Evolutionary conservation across 1,140 invertebrate genomes (phyloP).

Genomic region (Sminthurinus signatus): DNA sequence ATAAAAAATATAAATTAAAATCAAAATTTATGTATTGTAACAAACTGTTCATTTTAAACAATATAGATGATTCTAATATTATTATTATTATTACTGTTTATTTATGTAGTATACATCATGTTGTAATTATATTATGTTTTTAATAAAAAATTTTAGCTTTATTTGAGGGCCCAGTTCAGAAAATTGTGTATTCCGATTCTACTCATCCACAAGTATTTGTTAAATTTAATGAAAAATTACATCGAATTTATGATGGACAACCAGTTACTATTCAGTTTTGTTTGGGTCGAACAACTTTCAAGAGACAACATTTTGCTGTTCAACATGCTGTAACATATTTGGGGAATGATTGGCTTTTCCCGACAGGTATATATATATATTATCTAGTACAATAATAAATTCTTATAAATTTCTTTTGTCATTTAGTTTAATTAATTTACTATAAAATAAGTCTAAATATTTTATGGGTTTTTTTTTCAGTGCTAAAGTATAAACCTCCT

Average conservation of each 20-base stretch:
- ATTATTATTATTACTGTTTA: no score
- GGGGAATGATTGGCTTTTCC: conserved; percentile 61
- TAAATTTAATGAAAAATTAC: conserved; percentile 66
- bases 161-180: conserved; percentile 73
- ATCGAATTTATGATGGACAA: conserved; percentile 60
- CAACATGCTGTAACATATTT: conserved; percentile 52
- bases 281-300: conserved; percentile 53
- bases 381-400: no score
- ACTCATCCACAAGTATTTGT: conserved; percentile 52
- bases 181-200: conserved; percentile 47
- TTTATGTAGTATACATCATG: background rate
- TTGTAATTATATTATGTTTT: conserved; percentile 18
- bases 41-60: conserved; percentile 18
- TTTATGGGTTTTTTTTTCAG: no score
- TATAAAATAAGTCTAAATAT: no score
- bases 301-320: conserved; percentile 60
- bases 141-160: conserved; percentile 35
- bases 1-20: conserved; percentile 9
- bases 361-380: no score
- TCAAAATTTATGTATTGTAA: no score
- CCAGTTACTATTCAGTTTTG: conserved; percentile 52
- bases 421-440: no score
- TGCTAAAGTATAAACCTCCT: conserved; percentile 20
- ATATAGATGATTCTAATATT: conserved; percentile 32
- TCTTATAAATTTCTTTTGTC: no score